Evolutionary conservation across 1,140 invertebrate genomes (phyloP), one percentile per base, ranked within the genome.

Genomic region (Araneus ventricosus): DNA sequence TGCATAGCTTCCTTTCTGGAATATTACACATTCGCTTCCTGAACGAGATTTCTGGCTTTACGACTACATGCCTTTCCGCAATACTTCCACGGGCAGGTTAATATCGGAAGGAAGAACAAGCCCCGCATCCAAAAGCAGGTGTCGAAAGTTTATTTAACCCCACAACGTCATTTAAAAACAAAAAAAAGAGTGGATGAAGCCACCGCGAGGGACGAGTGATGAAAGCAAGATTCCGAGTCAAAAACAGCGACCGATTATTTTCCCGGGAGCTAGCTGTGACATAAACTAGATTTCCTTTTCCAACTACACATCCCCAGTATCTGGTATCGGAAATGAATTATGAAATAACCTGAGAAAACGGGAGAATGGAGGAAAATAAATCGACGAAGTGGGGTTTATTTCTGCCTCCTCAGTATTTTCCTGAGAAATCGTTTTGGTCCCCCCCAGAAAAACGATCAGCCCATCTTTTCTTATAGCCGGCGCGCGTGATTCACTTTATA

Each of bases 241-340:
- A 75, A 75, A 75, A 75, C 70, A 75, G 37, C 17, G 34, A 75
- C 27, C 70, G 70, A 75, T 82, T 82, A 82, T 82, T 82, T 82
- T 52, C 39, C 7, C 80, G 27, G 70, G 30, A 27, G 30, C 70
- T 37, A n/a, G 7, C 59, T 63, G 27, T 34, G 34, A 79, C 70
- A 41, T 4, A 45, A 30, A 52, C 37, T 52, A 24, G 80, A 82
- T 82, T 82, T 82, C 22, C 80, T 82, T 52, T 82, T 45, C 39
- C n/a, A 27, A 82, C 45, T 14, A 70, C 70, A 75, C 20, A 75
- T 17, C 27, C 63, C 30, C 34, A 22, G 70, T 75, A 75, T 75
- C 70, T 75, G 10, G 70, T 75, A 75, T 75, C 87, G 39, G 87
- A 88, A 70, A 88, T 88, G 87, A 88, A 88, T 88, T 88, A 88